These are phyloP conservation scores for Porites evermanni DNA, from an alignment of 92 coral and sea anemone genomes.

Conservation along the genomic window DNA sequence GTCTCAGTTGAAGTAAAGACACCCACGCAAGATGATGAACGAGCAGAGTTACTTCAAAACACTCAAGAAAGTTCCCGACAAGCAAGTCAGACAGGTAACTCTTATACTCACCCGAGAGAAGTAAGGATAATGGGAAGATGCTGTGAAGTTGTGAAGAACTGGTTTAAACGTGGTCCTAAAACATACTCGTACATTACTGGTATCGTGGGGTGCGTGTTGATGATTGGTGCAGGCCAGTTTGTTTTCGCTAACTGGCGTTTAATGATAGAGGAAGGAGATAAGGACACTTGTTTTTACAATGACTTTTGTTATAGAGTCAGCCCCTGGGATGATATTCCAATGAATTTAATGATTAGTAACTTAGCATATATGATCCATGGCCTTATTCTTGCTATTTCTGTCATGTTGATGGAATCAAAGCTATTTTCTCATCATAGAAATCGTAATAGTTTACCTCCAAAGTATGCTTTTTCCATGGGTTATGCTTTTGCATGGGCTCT, in stretches of 20 bases:
- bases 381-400: constrained; percentile 67
- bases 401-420: constrained; percentile 83
- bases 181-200: constrained; percentile 79
- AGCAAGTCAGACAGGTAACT: too few species aligned
- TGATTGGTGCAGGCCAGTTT: constrained; percentile 88
- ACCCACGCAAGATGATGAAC: too few species aligned
- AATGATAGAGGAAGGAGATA: constrained; percentile 81
- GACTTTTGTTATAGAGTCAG: constrained; percentile 87
- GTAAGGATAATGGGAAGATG: background rate
- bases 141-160: constrained; percentile 29
- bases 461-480: constrained; percentile 73
- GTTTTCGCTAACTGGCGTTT: constrained; percentile 79
- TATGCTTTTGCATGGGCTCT: constrained; percentile 95
- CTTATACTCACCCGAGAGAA: too few species aligned
- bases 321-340: constrained; percentile 69
- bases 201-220: constrained; percentile 83
- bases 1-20: too few species aligned
- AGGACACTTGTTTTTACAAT: constrained; percentile 88
- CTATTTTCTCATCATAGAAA: constrained; percentile 52
- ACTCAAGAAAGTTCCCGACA: too few species aligned
- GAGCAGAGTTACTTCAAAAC: too few species aligned
- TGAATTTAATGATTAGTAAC: constrained; percentile 89
- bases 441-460: constrained; percentile 57
- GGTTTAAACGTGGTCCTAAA: constrained; percentile 73
- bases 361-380: constrained; percentile 82